Evolutionary conservation across 1,140 invertebrate genomes (phyloP), one percentile per base, ranked within the genome.

Genomic region (Brachionus rubens): DNA sequence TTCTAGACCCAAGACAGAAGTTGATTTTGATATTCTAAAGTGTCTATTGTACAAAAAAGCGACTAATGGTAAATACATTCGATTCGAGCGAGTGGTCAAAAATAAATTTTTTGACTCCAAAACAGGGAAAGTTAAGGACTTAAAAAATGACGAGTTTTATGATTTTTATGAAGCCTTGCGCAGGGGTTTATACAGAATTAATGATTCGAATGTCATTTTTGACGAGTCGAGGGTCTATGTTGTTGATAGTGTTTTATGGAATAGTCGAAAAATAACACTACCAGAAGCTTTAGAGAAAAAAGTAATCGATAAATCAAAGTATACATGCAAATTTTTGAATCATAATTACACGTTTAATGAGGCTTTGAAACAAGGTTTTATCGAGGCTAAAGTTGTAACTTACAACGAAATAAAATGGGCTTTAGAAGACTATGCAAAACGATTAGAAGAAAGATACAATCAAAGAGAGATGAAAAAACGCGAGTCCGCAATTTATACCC

Each of bases 41-140:
- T 16, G 19, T 43, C 19, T 72, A 21, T 28, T 72, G n/a, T 72
- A 72, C 24, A 72, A 72, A 54, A 72, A 72, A 40, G 24, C 68
- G 16, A 36, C 43, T 33, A 72, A 72, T 26, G 30, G 43, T 12
- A 48, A 50, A 12, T 72, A 72, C 19, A 50, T 72, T 3, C 14
- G 46, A 10, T 72, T 72, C 21, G 68, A 72, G 9, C 43, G 50
- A 16, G 50, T 72, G 3, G 12, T 72, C 19, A 54, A 50, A 1
- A 28, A 54, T 40, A 0, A 46, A 7, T 28, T 72, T 30, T 72
- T 41, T 40, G 10, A 72, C 0, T 0, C 46, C 2, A 10, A 30
- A 26, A 30, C 16, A 10, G 68, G 26, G 21, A 72, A 16, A 10
- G 10, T 72, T 3, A 19, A 16, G 14, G 68, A 72, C 24, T 16